Percentiles rank a stretch among this genome's conserved stretches.
Conservation (phyloP, 2,797 vertebrate species). For the Vultur gryphus region DNA sequence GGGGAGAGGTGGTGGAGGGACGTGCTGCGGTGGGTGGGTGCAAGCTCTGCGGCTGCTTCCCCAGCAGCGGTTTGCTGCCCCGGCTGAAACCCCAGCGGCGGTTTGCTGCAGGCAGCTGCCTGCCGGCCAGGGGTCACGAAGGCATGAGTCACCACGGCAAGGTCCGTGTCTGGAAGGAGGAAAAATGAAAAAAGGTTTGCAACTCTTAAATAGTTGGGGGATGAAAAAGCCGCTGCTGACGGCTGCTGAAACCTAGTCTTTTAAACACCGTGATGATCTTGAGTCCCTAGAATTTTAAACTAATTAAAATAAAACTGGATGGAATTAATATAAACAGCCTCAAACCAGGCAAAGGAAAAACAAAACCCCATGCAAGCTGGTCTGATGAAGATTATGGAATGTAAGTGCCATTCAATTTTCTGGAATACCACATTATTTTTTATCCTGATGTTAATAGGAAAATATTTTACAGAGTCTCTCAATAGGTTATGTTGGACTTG, state of each 20-base stretch:
- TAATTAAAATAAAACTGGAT: conserved; percentile 43
- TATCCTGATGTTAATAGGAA: conserved; percentile 56
- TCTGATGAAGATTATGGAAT: conserved; percentile 24
- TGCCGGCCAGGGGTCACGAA: neutral
- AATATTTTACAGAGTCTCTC: conserved; percentile 63
- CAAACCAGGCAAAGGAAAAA: neutral
- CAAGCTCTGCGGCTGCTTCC: neutral
- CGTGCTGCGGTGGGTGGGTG: accelerated
- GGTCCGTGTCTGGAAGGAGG: neutral
- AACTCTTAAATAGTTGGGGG: conserved; percentile 19
- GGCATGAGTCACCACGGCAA: neutral
- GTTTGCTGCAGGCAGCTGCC: neutral
- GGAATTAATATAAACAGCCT: conserved; percentile 40
- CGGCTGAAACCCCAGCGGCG: neutral
- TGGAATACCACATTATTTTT: conserved; percentile 55
- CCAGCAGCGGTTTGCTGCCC: neutral
- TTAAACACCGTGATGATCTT: neutral
- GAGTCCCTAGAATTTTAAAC: conserved; percentile 23
- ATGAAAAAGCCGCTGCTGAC: conserved; percentile 4
- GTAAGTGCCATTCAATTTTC: conserved; percentile 54
- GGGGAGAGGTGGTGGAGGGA: neutral
- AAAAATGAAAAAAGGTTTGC: neutral
- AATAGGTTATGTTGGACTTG: conserved; percentile 57
- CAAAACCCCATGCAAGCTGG: conserved; percentile 11
- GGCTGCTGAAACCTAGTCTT: conserved; percentile 4